Base-by-base conservation (phyloP, 2,113 vertebrate genomes). In the Pygathrix nemaeus region DNA sequence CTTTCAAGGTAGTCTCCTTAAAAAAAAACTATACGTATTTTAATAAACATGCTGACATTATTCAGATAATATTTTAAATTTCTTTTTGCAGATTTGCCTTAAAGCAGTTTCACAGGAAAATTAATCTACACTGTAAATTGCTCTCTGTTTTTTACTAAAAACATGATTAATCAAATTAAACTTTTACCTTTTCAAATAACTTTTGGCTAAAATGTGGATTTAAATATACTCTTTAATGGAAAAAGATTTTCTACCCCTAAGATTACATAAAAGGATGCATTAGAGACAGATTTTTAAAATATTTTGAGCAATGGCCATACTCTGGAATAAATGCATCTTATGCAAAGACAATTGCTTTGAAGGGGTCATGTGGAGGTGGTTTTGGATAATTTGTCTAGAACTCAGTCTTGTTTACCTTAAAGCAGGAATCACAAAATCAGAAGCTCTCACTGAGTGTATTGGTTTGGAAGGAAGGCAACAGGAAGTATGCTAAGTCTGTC, bases 201-300 rank as follows among this genome's bases (percentile, higher is more conserved):
- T 78, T 94, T 94, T 66, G 59, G 68, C 43, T 87, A 35, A 94
- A 89, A 87, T 43, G 10, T 85, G 6, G 85, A n/a, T 76, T 93
- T 91, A 79, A 75, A 93, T 83, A 75, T 75, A 11, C 1, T 30
- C 16, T 80, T 43, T 11, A 84, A n/a, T 27, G 32, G 68, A 32
- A 88, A 89, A 73, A 25, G 1, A 68, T 27, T 50, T 61, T 1
- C n/a, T 35, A 6, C 8, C 3, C 32, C 9, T 80, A 90, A n/a
- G 48, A 84, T 43, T 59, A 50, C 3, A 78, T 48, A 52, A 82
- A 88, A 88, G 13, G 20, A 40, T 38, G n/a, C 13, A 57, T 11
- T n/a, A 55, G 35, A 73, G 38, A 59, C 1, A 64, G 20, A 10
- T 70, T 50, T 23, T 16, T n/a, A 45, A 93, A 93, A 48, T 83